These are phyloP conservation scores for Schizaphis graminum DNA, from an alignment of 2,888 invertebrate genomes.

Conservation along the genomic window DNA sequence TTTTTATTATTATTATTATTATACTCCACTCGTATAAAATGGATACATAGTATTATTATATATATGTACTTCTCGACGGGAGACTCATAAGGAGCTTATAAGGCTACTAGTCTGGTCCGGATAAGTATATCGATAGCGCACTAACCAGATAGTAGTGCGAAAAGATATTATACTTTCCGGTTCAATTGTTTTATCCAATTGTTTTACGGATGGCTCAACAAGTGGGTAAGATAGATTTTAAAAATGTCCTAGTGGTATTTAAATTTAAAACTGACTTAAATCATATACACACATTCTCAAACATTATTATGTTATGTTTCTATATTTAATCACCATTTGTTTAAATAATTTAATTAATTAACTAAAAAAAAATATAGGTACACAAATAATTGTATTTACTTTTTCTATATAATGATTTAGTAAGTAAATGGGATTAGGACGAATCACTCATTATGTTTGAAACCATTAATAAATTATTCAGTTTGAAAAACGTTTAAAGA, in stretches of 20 bases:
- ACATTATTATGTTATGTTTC: neutral
- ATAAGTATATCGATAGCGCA: constrained; percentile 53
- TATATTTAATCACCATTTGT: neutral
- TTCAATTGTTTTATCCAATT: constrained; percentile 40
- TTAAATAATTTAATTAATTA: neutral
- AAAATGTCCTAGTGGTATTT: neutral
- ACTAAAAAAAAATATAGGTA: neutral
- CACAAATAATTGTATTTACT: neutral
- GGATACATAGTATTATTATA: constrained; percentile 26
- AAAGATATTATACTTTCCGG: constrained; percentile 56
- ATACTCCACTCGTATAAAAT: constrained; percentile 49
- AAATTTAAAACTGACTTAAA: neutral
- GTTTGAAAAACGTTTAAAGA: neutral
- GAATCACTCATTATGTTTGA: neutral
- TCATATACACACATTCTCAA: neutral
- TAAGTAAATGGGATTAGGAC: neutral
- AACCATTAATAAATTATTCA: neutral
- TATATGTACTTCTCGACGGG: constrained; percentile 52
- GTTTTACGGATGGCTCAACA: constrained; percentile 51
- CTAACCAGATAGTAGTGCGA: constrained; percentile 53
- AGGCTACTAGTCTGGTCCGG: constrained; percentile 41
- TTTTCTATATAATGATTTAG: neutral
- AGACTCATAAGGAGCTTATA: constrained; percentile 63
- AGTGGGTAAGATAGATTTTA: constrained; percentile 14
- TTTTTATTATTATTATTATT: constrained; percentile 49